Conservation (phyloP, 2,113 vertebrate species). For the Theristicus caerulescens region DNA sequence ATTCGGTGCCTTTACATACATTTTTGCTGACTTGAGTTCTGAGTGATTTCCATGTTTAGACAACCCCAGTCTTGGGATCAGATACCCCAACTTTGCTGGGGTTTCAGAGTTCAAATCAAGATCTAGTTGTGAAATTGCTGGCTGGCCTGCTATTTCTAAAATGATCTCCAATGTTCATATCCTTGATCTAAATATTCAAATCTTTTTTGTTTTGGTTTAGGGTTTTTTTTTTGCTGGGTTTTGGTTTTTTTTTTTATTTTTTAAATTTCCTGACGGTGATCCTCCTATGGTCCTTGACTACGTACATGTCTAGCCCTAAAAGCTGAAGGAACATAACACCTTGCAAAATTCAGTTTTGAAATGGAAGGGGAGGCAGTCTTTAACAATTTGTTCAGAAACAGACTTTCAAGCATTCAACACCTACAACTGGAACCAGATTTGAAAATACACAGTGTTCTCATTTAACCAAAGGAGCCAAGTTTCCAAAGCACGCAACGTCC, state of each 20-base stretch:
- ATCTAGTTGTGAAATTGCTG: not conserved
- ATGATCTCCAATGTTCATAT: not conserved
- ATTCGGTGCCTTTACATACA: not conserved
- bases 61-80: not conserved
- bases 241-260: not conserved
- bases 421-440: not conserved
- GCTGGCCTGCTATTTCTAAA: not conserved
- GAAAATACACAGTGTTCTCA: not conserved
- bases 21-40: conserved; percentile 41
- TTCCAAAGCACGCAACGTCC: not conserved
- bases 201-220: not conserved
- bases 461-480: not conserved
- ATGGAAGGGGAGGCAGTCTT: not conserved
- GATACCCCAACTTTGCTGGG: not conserved
- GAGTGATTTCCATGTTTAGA: conserved; percentile 6
- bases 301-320: not conserved
- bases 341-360: not conserved
- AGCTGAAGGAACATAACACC: not conserved
- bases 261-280: not conserved
- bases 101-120: conserved; percentile 36
- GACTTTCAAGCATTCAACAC: not conserved
- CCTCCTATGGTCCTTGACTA: not conserved
- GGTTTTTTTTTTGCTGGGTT: too few relatives aligned
- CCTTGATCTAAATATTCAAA: not conserved
- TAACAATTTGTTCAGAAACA: not conserved